A percentile compares a stretch with the other conserved stretches of the same genome.
These are phyloP conservation scores for Mionectes macconnelli DNA, from an alignment of 2,113 vertebrate genomes.

Conservation along the genomic window DNA sequence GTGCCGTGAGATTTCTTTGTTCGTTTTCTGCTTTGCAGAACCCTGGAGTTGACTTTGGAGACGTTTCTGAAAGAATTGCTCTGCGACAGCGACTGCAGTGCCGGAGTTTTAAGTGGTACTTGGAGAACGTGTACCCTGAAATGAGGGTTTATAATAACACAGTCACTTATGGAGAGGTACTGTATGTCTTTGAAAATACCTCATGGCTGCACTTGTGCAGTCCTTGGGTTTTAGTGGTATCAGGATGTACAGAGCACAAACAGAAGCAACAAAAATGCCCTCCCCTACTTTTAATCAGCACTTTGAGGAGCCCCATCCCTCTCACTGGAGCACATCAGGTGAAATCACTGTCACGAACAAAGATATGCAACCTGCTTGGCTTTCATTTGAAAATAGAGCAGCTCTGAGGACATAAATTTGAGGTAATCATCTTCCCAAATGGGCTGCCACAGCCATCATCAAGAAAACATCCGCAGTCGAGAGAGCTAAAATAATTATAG, in stretches of 20 bases:
- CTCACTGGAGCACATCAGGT: background rate
- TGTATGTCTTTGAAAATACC: background rate
- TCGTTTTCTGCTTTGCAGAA: slow-evolving; percentile 74
- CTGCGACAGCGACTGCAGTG: slow-evolving; percentile 91
- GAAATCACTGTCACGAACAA: background rate
- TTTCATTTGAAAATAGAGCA: background rate
- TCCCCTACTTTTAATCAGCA: background rate
- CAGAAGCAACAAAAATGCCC: background rate
- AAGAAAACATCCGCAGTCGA: background rate
- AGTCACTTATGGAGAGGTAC: slow-evolving; percentile 97
- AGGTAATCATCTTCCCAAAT: background rate
- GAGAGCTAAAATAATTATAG: background rate
- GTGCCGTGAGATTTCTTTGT: background rate
- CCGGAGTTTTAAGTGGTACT: slow-evolving; percentile 95
- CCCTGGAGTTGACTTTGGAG: slow-evolving; percentile 95
- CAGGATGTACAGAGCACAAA: background rate
- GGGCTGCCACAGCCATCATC: background rate
- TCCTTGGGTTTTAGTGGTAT: background rate
- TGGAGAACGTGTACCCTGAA: slow-evolving; percentile 96
- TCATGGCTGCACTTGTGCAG: background rate
- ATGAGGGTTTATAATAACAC: slow-evolving; percentile 98
- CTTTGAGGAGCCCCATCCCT: background rate
- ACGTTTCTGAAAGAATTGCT: slow-evolving; percentile 90
- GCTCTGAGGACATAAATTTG: background rate
- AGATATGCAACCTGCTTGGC: background rate